Evolutionary conservation across 2,888 invertebrate genomes (phyloP), one percentile per base, ranked within the genome.

Genomic region (Drosophila vallismaia): DNA sequence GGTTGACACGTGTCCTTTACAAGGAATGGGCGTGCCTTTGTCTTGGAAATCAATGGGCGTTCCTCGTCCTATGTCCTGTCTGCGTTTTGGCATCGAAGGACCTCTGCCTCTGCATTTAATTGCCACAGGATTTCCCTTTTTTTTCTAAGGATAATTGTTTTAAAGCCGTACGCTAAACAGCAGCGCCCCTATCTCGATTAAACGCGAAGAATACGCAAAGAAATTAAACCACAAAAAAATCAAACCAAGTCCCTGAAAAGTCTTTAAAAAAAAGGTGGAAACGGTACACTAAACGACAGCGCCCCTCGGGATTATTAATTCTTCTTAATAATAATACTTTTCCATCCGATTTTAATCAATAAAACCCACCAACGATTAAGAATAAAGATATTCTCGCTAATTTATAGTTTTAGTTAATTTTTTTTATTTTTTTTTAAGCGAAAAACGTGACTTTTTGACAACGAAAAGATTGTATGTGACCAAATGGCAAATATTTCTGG

Each of bases 381-480:
- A 0, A 33, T 1, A 33, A 33, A 33, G 9, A 33, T 33, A 10
- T 19, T 19, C 19, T 19, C 2, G 19, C 19, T 19, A 19, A 1
- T 19, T 19, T 4, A 10, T 9, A 33, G 46, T 40, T 40, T 40
- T 36, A 36, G 36, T 12, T 14, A 3, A 19, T 19, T 42, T 3
- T 38, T 42, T 2, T 12, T 38, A 38, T 12, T 38, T 14, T 9
- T 45, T 54, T 56, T 36, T 19, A 45, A 44, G 48, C 1, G 1
- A 50, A 58, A 49, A 42, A 79, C 79, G 79, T 79, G 79, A 82
- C 79, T 79, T 85, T 60, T 79, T 55, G 62, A 19, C 29, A 52
- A 36, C 48, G 29, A 50, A 54, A 64, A 60, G 46, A 58, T 64
- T 19, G 74, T 79, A 85, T 85, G 85, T 79, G 86, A 85, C 86